phyloP scores from a whole-genome alignment of 2,888 invertebrate species.

The Lepidocyrtoides sp. region DNA sequence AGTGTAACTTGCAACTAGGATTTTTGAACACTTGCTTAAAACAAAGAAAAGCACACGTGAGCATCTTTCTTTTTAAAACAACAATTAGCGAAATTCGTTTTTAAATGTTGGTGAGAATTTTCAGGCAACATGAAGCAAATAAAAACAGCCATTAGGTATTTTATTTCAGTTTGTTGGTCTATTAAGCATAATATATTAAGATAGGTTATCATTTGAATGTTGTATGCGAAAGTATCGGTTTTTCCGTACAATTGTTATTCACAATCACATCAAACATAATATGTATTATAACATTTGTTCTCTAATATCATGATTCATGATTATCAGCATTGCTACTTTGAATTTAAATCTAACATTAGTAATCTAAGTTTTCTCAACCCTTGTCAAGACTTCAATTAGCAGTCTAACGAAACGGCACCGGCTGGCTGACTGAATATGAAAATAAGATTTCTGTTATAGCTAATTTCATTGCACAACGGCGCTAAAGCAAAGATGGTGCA shows the following conservation, averaged over 20 bases:
- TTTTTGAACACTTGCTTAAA: background rate
- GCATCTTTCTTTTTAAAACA: background rate
- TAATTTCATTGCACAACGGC: too few relatives aligned
- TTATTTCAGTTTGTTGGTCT: slow-evolving; percentile 50
- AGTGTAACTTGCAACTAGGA: background rate
- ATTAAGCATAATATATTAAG: slow-evolving; percentile 49
- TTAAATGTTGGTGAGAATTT: background rate
- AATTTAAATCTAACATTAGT: too few relatives aligned
- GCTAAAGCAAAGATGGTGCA: too few relatives aligned
- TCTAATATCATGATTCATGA: too few relatives aligned
- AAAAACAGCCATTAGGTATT: slow-evolving; percentile 6
- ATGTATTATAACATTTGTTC: too few relatives aligned
- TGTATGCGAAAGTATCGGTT: background rate
- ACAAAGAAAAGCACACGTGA: background rate
- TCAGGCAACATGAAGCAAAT: slow-evolving; percentile 12
- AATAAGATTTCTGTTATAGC: too few relatives aligned
- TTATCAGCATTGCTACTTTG: background rate
- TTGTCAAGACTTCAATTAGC: too few relatives aligned
- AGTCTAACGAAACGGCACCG: too few relatives aligned
- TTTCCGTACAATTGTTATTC: background rate
- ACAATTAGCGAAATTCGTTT: background rate
- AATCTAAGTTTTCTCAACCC: too few relatives aligned
- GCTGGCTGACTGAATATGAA: too few relatives aligned
- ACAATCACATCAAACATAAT: background rate
- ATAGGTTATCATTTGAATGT: background rate